Evolutionary conservation across 2,888 invertebrate genomes (phyloP), one percentile per base, ranked within the genome.

Genomic region (Orthosia incerta): DNA sequence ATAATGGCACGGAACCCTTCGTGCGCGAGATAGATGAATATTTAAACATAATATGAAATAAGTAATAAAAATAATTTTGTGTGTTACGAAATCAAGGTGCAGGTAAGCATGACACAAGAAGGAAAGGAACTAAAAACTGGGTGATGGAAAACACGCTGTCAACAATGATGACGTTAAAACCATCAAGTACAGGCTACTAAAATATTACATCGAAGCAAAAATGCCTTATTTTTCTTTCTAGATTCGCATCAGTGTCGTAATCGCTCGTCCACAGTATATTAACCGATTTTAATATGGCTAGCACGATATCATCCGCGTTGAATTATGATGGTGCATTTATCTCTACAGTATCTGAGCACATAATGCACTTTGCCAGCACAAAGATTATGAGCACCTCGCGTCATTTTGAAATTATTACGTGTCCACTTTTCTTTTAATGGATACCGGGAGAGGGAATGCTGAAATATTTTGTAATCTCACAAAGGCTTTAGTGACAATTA

Each of bases 311-410:
- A 53, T 64, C 18, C n/a, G 39, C 65, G 69, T 56, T 74, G 68
- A 71, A 78, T 69, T 68, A 72, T 70, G 59, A 67, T 57, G 64
- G 48, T 63, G 71, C 81, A 74, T 70, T 80, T 80, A 77, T 80
- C 63, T 68, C 62, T 23, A 55, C 63, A 72, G 31, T 77, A 51
- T 72, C 57, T 71, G 56, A 81, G 69, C 31, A 77, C 61, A 71
- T 72, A 71, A 73, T 82, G 76, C 62, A 71, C 57, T 83, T 55
- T 69, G 64, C 12, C 3, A 57, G n/a, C 45, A 66, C 76, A 72
- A 76, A 80, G 84, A 70, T n/a, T 53, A 83, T 68, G 76, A 75
- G 80, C n/a, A 75, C 56, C n/a, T 31, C 48, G 7, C 69, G 71
- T 57, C 76, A 76, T 82, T 83, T 66, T 66, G 57, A 76, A 82